phyloP scores from a whole-genome alignment of 2,888 invertebrate species.

The Antheraea assamensis region DNA sequence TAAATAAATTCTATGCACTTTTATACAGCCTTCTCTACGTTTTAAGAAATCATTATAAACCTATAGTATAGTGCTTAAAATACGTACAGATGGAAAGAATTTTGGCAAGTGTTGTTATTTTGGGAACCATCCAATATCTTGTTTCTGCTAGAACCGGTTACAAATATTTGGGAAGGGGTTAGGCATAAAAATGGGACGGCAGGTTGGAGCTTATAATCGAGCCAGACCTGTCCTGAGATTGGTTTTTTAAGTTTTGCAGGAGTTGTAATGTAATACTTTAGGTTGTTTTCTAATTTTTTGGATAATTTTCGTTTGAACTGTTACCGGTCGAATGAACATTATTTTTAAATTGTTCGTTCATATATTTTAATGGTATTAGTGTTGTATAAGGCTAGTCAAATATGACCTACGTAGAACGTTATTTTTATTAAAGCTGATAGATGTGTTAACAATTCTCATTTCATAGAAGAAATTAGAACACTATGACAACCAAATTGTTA shows the following conservation, averaged over 20 bases:
- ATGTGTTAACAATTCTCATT: too few relatives aligned
- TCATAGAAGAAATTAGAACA: too few relatives aligned
- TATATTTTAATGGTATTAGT: too few relatives aligned
- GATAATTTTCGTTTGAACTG: neutral
- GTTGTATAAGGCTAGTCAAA: too few relatives aligned
- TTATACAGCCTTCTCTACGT: neutral
- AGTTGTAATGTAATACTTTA: neutral
- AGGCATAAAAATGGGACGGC: conserved; percentile 31
- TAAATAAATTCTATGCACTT: neutral
- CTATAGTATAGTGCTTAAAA: neutral
- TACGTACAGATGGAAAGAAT: conserved; percentile 7
- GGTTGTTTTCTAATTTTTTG: neutral
- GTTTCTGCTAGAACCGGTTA: conserved; percentile 39
- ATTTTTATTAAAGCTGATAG: too few relatives aligned
- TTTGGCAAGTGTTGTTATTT: conserved; percentile 21
- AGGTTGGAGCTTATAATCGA: conserved; percentile 36
- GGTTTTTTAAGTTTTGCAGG: neutral
- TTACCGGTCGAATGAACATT: too few relatives aligned
- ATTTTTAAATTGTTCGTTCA: too few relatives aligned
- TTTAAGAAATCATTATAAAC: neutral
- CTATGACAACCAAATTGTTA: too few relatives aligned
- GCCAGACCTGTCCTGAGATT: conserved; percentile 16
- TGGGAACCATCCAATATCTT: conserved; percentile 25
- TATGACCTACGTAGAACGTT: too few relatives aligned
- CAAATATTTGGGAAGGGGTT: conserved; percentile 36